Conservation (phyloP, 2,113 vertebrate species). For the Odontophorus gujanensis region DNA sequence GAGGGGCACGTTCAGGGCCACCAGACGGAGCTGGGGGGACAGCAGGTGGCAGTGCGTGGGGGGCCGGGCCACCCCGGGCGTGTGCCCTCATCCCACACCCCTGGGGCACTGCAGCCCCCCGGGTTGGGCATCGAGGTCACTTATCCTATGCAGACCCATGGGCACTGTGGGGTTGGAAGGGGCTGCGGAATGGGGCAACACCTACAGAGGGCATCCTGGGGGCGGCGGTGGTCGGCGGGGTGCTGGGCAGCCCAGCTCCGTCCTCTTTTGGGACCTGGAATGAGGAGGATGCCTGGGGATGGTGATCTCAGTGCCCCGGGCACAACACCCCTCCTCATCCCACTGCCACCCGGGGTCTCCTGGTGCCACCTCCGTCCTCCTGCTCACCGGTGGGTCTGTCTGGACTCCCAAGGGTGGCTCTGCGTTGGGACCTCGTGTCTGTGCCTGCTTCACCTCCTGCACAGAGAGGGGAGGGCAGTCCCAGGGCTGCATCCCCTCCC, state of each 20-base stretch:
- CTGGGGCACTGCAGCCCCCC: background rate
- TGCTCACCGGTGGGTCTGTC: background rate
- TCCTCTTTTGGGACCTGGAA: background rate
- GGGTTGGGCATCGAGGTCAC: background rate
- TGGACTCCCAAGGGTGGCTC: background rate
- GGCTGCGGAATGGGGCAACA: background rate
- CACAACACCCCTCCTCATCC: background rate
- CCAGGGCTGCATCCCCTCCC: accelerated
- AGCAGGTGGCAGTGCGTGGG: accelerated
- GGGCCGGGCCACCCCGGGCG: background rate
- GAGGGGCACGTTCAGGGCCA: slow-evolving; percentile 61
- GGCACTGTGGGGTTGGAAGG: too few species aligned
- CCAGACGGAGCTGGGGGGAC: slow-evolving; percentile 60
- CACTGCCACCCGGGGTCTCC: accelerated
- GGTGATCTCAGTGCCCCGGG: accelerated
- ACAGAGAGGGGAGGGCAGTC: background rate
- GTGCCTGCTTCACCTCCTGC: background rate
- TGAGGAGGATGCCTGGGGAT: background rate
- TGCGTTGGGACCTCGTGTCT: accelerated
- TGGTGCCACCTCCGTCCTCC: background rate
- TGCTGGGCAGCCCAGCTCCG: background rate
- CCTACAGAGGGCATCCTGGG: slow-evolving; percentile 68
- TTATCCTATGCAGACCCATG: accelerated
- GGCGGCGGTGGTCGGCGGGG: background rate
- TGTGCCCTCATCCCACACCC: background rate